Evolutionary conservation across 2,113 vertebrate genomes (phyloP).

Genomic region (Oriolus oriolus): DNA sequence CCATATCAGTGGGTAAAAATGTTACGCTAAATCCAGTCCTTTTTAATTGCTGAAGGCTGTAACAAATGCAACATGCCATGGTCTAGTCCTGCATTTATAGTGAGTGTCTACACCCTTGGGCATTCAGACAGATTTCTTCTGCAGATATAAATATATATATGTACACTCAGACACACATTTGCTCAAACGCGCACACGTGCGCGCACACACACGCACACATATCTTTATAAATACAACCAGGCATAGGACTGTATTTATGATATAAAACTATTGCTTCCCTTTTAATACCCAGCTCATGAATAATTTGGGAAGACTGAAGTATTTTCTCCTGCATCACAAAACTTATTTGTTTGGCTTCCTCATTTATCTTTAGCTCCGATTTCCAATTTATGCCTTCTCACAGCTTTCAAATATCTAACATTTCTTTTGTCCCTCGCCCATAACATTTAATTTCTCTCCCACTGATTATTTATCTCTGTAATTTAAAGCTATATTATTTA

Average conservation of each 20-base stretch:
- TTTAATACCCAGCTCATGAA: slow-evolving; percentile 48
- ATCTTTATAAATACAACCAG: neutral
- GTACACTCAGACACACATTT: neutral
- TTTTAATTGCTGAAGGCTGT: slow-evolving; percentile 9
- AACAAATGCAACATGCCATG: neutral
- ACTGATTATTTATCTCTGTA: slow-evolving; percentile 58
- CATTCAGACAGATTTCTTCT: neutral
- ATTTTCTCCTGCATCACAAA: slow-evolving; percentile 19
- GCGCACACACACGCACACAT: neutral
- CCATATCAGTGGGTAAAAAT: neutral
- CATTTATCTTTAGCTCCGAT: slow-evolving; percentile 19
- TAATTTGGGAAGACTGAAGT: neutral
- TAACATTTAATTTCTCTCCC: slow-evolving; percentile 44
- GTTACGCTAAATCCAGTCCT: neutral
- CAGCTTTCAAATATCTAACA: slow-evolving; percentile 26
- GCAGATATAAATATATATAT: neutral
- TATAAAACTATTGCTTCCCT: slow-evolving; percentile 9
- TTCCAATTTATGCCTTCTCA: neutral
- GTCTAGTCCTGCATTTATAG: neutral
- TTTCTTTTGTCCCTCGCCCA: slow-evolving; percentile 27
- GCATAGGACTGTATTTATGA: neutral
- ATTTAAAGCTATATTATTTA: slow-evolving; percentile 56
- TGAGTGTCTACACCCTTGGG: neutral
- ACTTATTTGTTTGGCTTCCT: slow-evolving; percentile 8
- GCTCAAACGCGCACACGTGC: neutral